A percentile compares a stretch with the other conserved stretches of the same genome.
Conservation (phyloP, 2,888 invertebrate genomes). For the Drepanosiphum platanoidis region DNA sequence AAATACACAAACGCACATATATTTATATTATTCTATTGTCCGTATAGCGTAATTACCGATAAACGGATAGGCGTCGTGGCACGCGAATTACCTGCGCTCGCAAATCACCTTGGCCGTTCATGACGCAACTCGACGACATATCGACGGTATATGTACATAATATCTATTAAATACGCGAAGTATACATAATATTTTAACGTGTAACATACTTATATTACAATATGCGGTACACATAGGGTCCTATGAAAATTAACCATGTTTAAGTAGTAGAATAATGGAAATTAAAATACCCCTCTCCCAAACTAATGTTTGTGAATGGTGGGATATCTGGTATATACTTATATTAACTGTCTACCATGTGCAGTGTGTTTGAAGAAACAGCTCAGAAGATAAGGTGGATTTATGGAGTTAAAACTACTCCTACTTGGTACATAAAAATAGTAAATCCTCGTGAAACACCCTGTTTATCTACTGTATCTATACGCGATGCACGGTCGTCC, state of each 20-base stretch:
- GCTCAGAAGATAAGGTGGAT: too few species aligned
- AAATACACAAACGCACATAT: not conserved
- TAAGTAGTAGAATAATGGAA: too few species aligned
- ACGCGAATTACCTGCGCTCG: constrained; percentile 29
- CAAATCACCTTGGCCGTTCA: constrained; percentile 44
- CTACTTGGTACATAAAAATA: too few species aligned
- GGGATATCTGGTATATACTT: too few species aligned
- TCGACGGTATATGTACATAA: not conserved
- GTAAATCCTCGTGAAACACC: too few species aligned
- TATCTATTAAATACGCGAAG: not conserved
- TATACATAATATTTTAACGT: not conserved
- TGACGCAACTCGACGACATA: constrained; percentile 34
- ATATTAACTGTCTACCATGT: too few species aligned
- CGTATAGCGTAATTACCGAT: constrained; percentile 18
- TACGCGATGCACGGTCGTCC: not conserved
- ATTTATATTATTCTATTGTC: constrained; percentile 24
- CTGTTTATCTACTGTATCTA: not conserved
- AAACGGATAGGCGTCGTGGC: constrained; percentile 17
- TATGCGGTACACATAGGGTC: not conserved
- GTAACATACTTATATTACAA: not conserved
- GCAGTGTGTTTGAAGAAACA: too few species aligned
- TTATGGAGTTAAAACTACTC: too few species aligned
- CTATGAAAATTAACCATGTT: too few species aligned
- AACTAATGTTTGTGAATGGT: too few species aligned
- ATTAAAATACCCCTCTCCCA: too few species aligned